Conservation (phyloP, 2,113 vertebrate genomes). For the Podocnemis expansa region DNA sequence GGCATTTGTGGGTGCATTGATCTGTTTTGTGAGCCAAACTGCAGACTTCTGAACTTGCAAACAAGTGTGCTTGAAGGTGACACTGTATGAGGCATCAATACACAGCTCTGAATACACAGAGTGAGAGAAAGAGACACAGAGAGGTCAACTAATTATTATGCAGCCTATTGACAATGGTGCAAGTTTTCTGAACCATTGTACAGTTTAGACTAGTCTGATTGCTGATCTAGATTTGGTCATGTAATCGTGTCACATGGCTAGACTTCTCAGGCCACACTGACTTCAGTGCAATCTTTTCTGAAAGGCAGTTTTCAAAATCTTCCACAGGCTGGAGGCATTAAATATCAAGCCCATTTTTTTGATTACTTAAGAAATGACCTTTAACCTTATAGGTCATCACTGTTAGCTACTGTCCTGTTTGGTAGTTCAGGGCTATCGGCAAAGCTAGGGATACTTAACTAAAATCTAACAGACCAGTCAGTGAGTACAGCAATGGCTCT, state of each 20-base stretch:
- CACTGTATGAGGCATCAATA: background rate
- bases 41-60: background rate
- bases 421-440: background rate
- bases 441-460: accelerated
- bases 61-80: background rate
- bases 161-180: accelerated
- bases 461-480: accelerated
- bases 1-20: background rate
- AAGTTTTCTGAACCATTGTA: background rate
- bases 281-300: background rate
- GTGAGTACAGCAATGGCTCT: accelerated
- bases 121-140: constrained; percentile 48
- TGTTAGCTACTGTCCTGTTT: accelerated
- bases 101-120: background rate
- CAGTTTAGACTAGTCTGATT: accelerated
- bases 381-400: accelerated
- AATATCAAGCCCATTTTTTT: accelerated
- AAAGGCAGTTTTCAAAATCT: background rate
- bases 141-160: background rate
- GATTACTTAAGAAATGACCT: background rate
- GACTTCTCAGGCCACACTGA: background rate
- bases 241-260: accelerated
- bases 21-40: constrained; percentile 22
- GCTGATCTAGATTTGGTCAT: background rate
- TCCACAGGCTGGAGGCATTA: background rate